These are phyloP conservation scores for Hucho hucho DNA, from an alignment of 2,113 vertebrate species.

Conservation along the genomic window DNA sequence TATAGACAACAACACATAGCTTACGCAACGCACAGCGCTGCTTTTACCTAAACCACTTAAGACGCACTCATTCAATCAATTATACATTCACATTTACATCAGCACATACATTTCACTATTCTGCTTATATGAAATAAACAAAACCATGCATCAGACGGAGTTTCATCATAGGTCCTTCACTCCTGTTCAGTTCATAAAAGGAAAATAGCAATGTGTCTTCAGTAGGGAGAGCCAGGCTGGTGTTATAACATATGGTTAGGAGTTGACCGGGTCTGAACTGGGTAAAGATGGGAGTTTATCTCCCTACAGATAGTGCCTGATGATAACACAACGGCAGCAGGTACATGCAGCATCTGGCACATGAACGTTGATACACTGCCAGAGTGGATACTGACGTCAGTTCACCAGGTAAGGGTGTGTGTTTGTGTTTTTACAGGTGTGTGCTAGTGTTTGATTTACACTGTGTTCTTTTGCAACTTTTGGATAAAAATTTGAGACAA, in stretches of 20 bases:
- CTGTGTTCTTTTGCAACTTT: neutral
- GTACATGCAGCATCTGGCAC: constrained; percentile 77
- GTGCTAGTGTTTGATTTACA: neutral
- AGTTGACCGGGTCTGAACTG: neutral
- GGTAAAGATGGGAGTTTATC: constrained; percentile 15
- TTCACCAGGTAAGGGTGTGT: constrained; percentile 64
- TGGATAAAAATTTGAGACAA: neutral
- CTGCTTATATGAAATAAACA: too few relatives aligned
- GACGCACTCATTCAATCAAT: too few relatives aligned
- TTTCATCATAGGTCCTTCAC: too few relatives aligned
- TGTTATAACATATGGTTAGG: neutral
- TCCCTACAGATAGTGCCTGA: constrained; percentile 38
- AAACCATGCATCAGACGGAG: too few relatives aligned
- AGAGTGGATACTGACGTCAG: constrained; percentile 76
- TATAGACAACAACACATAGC: too few relatives aligned
- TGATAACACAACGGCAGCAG: constrained; percentile 41
- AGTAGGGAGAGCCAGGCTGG: constrained; percentile 41
- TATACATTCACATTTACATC: too few relatives aligned
- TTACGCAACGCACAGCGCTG: too few relatives aligned
- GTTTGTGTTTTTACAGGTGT: neutral
- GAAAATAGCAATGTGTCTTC: too few relatives aligned
- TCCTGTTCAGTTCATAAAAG: too few relatives aligned
- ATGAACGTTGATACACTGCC: constrained; percentile 79
- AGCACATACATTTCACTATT: too few relatives aligned
- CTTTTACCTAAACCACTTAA: too few relatives aligned